Evolutionary conservation across 2,888 invertebrate genomes (phyloP).

Genomic region (Stegana nigrithorax): DNA sequence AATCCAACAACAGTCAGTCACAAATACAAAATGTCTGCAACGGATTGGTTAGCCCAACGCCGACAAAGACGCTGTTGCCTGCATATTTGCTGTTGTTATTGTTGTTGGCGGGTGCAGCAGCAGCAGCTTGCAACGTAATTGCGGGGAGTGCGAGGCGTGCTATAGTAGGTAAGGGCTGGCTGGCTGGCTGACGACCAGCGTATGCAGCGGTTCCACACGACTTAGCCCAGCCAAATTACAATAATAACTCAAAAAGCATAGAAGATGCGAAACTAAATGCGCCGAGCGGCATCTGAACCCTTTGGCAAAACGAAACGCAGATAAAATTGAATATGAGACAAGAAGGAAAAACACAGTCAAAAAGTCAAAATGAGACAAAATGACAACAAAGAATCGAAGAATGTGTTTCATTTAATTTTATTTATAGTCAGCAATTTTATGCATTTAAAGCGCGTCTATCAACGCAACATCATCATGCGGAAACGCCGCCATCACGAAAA

Average conservation of each 20-base stretch:
- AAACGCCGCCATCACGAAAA: constrained; percentile 58
- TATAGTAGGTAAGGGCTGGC: background rate
- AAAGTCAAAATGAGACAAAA: background rate
- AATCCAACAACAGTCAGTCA: constrained; percentile 39
- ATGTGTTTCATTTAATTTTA: constrained; percentile 64
- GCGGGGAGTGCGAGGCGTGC: background rate
- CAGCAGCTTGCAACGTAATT: background rate
- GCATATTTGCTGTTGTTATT: too few species aligned
- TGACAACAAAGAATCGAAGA: constrained; percentile 52
- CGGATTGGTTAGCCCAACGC: too few species aligned
- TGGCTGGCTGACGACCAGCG: constrained; percentile 23
- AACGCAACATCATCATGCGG: constrained; percentile 61
- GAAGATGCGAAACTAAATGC: constrained; percentile 54
- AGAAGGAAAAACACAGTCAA: constrained; percentile 18
- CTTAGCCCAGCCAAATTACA: constrained; percentile 51
- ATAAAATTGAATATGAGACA: constrained; percentile 14
- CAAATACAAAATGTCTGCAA: background rate
- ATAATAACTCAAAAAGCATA: constrained; percentile 62
- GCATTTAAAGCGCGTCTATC: constrained; percentile 67
- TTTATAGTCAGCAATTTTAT: constrained; percentile 68
- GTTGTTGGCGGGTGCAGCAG: background rate
- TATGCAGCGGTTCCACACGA: constrained; percentile 46
- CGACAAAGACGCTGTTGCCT: too few species aligned
- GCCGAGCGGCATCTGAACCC: constrained; percentile 30
- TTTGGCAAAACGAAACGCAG: constrained; percentile 47